These are phyloP conservation scores for Acanthaster planci DNA, from an alignment of 35 echinoderm and acorn worm species.

Conservation along the genomic window DNA sequence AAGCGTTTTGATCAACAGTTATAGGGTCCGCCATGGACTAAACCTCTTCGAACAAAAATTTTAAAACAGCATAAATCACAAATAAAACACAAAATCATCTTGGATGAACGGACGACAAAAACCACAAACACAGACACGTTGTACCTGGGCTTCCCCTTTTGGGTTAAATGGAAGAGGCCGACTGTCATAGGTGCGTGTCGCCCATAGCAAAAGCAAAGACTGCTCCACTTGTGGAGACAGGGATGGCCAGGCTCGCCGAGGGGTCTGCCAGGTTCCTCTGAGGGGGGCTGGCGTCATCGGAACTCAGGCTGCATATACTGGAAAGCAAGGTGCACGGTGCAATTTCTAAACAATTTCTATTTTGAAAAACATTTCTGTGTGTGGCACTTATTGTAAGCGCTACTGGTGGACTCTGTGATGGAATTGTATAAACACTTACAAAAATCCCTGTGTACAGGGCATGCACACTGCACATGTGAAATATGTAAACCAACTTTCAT, in stretches of 20 bases:
- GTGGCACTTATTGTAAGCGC: too few relatives aligned
- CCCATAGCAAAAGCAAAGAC: slow-evolving; percentile 30
- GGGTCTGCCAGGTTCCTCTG: slow-evolving; percentile 48
- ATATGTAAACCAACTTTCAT: too few relatives aligned
- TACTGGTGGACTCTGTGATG: too few relatives aligned
- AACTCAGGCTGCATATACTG: slow-evolving; percentile 88
- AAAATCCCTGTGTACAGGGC: too few relatives aligned
- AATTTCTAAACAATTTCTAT: not conserved
- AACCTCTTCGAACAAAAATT: too few relatives aligned
- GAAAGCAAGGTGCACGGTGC: not conserved
- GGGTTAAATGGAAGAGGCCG: not conserved
- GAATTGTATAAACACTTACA: too few relatives aligned
- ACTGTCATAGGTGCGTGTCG: slow-evolving; percentile 8
- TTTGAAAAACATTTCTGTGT: too few relatives aligned
- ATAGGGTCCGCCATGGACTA: too few relatives aligned
- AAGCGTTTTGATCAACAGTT: too few relatives aligned
- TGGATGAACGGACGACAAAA: not conserved
- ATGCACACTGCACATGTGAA: too few relatives aligned
- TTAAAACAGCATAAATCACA: too few relatives aligned
- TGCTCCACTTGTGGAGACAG: slow-evolving; percentile 27
- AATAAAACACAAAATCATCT: not conserved
- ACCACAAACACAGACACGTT: not conserved
- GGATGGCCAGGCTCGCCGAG: slow-evolving; percentile 25
- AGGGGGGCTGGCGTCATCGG: slow-evolving; percentile 81
- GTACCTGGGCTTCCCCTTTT: not conserved